Base-by-base conservation (phyloP, 2,113 vertebrate genomes). In the Baryphthengus martii region DNA sequence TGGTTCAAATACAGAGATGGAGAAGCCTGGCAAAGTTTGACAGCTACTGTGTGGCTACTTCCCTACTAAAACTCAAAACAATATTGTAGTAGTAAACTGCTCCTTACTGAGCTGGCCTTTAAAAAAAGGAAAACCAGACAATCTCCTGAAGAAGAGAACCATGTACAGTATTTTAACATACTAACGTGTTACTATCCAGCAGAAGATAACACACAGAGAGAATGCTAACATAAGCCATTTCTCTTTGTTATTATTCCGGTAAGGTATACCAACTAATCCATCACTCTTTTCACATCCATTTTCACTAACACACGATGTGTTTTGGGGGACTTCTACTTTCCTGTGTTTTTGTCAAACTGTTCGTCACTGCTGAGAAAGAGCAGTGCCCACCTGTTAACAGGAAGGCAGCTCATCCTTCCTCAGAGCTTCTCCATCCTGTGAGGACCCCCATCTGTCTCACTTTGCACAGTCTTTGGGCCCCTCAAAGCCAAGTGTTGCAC, bases 301-400 rank as follows among this genome's bases (percentile, higher is more conserved):
- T 68, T 73, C 76, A 88, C 4, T 17, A 39, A 40, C 7, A 62
- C 10, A 33, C 0, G 0, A 50, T 5, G 5, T 37, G 7, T 2
- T 29, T 80, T 85, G 16, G 23, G 26, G 3, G 20, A 39, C 33
- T 72, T 66, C 12, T 66, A 9, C 37, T 90, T 39, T 44, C 49
- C 23, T 21, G 18, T 33, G 37, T 8, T 82, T 65, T 89, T 62
- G 25, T 26, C 25, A 53, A 90, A 52, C 9, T 0, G 1, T 80
- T 67, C 17, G 25, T 28, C 3, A 0, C 47, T 77, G 45, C 16
- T 56, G 66, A 76, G 33, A 55, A 67, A 79, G 56, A 44, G 29
- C 39, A 47, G 24, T 23, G 24, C 28, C 70, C 23, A 26, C 6
- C 3, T 17, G 45, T 24, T 49, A 68, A 78, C 0, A 2, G 24